A percentile compares a stretch with the other conserved stretches of the same genome.
These are phyloP conservation scores for Tetranychus urticae DNA, from an alignment of 1,140 invertebrate species.

Conservation along the genomic window DNA sequence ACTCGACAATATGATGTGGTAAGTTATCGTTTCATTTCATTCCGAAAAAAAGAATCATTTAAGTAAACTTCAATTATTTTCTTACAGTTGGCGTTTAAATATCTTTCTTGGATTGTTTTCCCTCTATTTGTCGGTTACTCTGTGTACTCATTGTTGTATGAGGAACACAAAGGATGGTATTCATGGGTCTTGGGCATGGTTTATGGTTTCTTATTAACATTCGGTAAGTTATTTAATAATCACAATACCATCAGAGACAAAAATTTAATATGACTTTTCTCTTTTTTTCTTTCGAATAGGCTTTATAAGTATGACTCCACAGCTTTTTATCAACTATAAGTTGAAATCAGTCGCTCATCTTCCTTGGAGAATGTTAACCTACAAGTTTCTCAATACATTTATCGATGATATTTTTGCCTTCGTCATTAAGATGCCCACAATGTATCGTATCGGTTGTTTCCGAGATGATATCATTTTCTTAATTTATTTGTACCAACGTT, in stretches of 20 bases:
- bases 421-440: constrained; percentile 97
- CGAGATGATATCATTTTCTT: constrained; percentile 96
- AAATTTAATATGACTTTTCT: constrained; percentile 2
- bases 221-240: constrained; percentile 33
- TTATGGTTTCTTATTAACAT: constrained; percentile 92
- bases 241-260: neutral
- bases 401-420: constrained; percentile 99
- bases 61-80: neutral
- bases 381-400: constrained; percentile 99
- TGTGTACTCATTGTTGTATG: constrained; percentile 84
- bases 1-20: constrained; percentile 78
- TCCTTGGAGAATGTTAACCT: constrained; percentile 97
- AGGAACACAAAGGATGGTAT: constrained; percentile 98
- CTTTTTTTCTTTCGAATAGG: constrained; percentile 25
- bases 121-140: constrained; percentile 77
- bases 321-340: constrained; percentile 98
- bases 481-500: constrained; percentile 92
- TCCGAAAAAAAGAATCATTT: neutral
- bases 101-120: constrained; percentile 83
- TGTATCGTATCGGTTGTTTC: constrained; percentile 79
- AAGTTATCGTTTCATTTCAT: constrained; percentile 6
- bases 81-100: constrained; percentile 62
- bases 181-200: constrained; percentile 65
- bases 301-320: constrained; percentile 99
- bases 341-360: constrained; percentile 94